Evolutionary conservation across 53 echinoderm and acorn worm species (phyloP), one percentile per base, ranked within the genome.

Genomic region (Zoroaster sp.): DNA sequence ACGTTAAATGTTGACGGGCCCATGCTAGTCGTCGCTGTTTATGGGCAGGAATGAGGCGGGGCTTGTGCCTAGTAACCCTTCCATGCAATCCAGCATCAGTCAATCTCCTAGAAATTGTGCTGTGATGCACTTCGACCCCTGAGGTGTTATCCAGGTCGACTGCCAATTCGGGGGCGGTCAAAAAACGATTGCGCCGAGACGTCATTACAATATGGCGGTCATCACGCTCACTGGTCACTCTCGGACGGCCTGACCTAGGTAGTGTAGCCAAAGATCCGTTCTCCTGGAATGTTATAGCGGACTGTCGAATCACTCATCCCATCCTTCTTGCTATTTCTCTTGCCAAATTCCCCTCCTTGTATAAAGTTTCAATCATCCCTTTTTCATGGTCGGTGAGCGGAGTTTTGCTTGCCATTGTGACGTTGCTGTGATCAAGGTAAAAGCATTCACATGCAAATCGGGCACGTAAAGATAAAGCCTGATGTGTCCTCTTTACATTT

Each of bases 161-260:
- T 15, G 18, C n/a, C 17, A 77, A 77, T 14, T 88, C 43, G 6
- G 78, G 30, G 68, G 78, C 79, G 13, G 89, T 76, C 34, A 77
- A 30, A 23, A 43, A 51, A 1, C 44, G 69, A 15, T 76, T 69
- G 7, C 52, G 69, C 38, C 69, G 51, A 31, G 40, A 69, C 2
- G 34, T 20, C 17, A 67, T 31, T 0, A 72, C 63, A 6, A 72
- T 34, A 67, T 55, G 32, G 0, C 73, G 71, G 4, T 89, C 89
- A 25, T 39, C 79, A 21, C 37, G 9, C 18, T 4, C 20, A 1
- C 51, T 80, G 1, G 69, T 35, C 3, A 43, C 70, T 30, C 25
- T 69, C 3, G 69, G 80, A 21, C 79, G 32, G 23, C 89, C 79
- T 78, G 33, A 67, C 21, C 71, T 69, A 1, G 51, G 72, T 2